Conservation (phyloP, 2,113 vertebrate species). For the Hippocampus mohnikei region DNA sequence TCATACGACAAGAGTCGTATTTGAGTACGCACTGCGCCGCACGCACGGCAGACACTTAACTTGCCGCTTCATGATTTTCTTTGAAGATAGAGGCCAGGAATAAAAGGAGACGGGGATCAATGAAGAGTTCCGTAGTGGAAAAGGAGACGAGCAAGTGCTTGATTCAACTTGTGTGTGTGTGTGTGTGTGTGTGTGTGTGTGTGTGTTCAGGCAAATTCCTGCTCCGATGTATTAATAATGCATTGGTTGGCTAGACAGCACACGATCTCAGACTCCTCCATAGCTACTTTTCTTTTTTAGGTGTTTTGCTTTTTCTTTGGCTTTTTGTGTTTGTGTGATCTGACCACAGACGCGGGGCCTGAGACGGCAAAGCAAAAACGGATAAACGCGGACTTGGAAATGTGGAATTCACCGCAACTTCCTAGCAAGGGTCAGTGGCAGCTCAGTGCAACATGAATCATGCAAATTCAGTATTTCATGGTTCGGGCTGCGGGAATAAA, state of each 20-base stretch:
- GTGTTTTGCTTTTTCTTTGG: neutral
- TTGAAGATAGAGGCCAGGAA: constrained; percentile 36
- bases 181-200: constrained; percentile 1
- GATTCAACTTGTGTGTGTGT: neutral
- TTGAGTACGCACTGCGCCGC: constrained; percentile 4
- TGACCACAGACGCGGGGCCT: too few species aligned
- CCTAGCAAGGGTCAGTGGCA: too few species aligned
- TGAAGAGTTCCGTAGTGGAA: neutral
- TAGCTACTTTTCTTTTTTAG: neutral
- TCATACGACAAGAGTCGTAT: constrained; percentile 15
- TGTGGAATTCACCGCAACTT: too few species aligned
- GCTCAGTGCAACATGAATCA: too few species aligned
- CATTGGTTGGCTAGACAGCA: constrained; percentile 24
- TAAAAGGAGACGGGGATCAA: constrained; percentile 12
- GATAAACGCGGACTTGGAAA: too few species aligned
- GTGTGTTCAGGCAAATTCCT: constrained; percentile 6
- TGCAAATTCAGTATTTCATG: too few species aligned
- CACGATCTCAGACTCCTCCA: neutral
- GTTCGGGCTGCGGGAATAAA: too few species aligned
- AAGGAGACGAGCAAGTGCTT: neutral
- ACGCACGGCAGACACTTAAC: constrained; percentile 1
- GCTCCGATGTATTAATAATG: constrained; percentile 42
- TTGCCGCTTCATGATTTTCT: constrained; percentile 34
- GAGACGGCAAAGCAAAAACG: too few species aligned
- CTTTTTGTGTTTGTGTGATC: neutral